Conservation (phyloP, 2,113 vertebrate genomes). For the Hirundichthys speculiger region DNA sequence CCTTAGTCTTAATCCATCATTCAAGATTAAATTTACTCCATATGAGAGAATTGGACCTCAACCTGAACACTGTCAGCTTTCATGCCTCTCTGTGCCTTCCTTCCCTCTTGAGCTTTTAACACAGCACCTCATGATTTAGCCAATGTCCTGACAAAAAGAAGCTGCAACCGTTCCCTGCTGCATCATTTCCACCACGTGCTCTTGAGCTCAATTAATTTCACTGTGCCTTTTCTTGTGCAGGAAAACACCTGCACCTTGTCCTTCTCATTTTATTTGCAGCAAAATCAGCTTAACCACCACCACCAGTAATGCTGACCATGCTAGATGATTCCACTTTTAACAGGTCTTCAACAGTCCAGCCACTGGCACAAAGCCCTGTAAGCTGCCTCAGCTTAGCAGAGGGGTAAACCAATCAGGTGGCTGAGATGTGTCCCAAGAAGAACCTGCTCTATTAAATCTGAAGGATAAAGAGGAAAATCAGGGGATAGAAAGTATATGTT, state of each 20-base stretch:
- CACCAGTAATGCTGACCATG: slow-evolving; percentile 4
- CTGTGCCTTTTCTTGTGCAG: not conserved
- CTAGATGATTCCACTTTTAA: slow-evolving; percentile 24
- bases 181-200: slow-evolving; percentile 22
- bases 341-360: slow-evolving; percentile 39
- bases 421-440: slow-evolving; percentile 38
- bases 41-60: slow-evolving; percentile 21
- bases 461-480: slow-evolving; percentile 25
- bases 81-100: slow-evolving; percentile 15
- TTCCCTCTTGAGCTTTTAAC: slow-evolving; percentile 8
- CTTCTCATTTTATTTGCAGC: not conserved
- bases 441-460: slow-evolving; percentile 50
- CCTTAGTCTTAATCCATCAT: slow-evolving; percentile 27
- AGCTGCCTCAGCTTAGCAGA: slow-evolving; percentile 59
- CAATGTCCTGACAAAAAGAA: slow-evolving; percentile 4
- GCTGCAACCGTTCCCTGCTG: slow-evolving; percentile 20
- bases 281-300: slow-evolving; percentile 7
- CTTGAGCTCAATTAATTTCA: slow-evolving; percentile 6
- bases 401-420: slow-evolving; percentile 67
- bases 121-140: slow-evolving; percentile 27
- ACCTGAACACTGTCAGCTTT: slow-evolving; percentile 34
- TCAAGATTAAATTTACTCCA: slow-evolving; percentile 21
- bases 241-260: not conserved
- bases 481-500: not conserved
- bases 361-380: slow-evolving; percentile 56